A percentile compares a stretch with the other conserved stretches of the same genome.
phyloP scores from a whole-genome alignment of 1,140 invertebrate genomes.

The Campodea augens region DNA sequence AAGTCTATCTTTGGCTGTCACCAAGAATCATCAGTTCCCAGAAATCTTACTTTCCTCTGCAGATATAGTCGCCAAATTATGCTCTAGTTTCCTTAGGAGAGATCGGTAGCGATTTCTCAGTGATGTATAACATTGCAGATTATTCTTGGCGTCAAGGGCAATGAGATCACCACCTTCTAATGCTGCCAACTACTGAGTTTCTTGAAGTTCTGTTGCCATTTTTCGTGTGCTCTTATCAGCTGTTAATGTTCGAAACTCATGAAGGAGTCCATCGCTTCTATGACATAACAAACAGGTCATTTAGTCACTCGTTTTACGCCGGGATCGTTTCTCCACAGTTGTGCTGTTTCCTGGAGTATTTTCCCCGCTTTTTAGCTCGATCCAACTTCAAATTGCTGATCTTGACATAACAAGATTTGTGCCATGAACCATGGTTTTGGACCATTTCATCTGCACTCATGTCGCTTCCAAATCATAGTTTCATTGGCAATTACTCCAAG shows the following conservation, averaged over 20 bases:
- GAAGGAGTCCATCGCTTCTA: too few species aligned
- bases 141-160: constrained; percentile 4
- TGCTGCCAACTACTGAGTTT: too few species aligned
- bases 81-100: constrained; percentile 3
- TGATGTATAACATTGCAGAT: constrained; percentile 2
- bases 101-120: constrained; percentile 6
- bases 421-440: constrained; percentile 8
- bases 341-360: constrained; percentile 9
- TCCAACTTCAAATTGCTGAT: too few species aligned
- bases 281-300: too few species aligned
- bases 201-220: too few species aligned
- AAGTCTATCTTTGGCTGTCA: too few species aligned
- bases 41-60: constrained; percentile 4
- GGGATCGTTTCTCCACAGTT: constrained; percentile 8
- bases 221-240: too few species aligned
- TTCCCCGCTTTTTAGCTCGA: constrained; percentile 7
- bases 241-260: too few species aligned
- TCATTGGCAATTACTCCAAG: constrained; percentile 11
- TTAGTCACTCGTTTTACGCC: background rate
- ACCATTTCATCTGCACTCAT: constrained; percentile 10
- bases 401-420: too few species aligned
- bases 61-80: constrained; percentile 1
- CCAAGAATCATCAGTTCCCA: too few species aligned
- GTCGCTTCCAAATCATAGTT: constrained; percentile 10
- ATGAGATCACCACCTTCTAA: constrained; percentile 6